Conservation (phyloP, 2,113 vertebrate genomes). For the Sitta europaea region DNA sequence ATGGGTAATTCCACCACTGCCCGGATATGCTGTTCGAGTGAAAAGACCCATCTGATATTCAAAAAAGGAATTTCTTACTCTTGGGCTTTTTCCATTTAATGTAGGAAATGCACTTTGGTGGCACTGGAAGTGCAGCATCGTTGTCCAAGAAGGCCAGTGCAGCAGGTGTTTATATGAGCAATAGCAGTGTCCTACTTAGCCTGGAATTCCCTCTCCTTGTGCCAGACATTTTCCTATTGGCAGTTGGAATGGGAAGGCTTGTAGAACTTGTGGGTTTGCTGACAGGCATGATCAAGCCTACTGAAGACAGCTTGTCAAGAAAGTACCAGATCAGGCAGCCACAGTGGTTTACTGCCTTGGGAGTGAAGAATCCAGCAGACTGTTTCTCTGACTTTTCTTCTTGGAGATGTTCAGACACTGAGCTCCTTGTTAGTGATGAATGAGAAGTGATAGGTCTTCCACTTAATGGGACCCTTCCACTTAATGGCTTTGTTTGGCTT, state of each 20-base stretch:
- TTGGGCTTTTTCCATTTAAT: neutral
- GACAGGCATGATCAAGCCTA: neutral
- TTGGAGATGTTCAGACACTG: neutral
- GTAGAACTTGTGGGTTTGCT: neutral
- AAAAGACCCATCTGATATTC: neutral
- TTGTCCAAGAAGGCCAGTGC: neutral
- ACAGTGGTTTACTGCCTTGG: neutral
- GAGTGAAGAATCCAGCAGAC: neutral
- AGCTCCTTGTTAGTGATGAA: neutral
- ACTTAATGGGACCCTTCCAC: neutral
- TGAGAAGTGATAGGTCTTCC: neutral
- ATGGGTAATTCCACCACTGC: neutral
- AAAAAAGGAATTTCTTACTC: neutral
- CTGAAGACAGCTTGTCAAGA: neutral
- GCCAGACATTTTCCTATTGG: neutral
- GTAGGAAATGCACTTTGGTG: neutral
- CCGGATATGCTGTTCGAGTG: neutral
- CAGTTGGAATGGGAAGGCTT: neutral
- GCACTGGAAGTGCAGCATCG: neutral
- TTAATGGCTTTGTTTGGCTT: neutral
- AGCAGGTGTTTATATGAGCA: neutral
- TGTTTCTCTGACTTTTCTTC: neutral
- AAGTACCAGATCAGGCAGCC: neutral
- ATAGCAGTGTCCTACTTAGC: neutral
- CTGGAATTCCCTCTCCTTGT: neutral